Base-by-base conservation (phyloP, 2,888 invertebrate species). In the Elysia crispata region DNA sequence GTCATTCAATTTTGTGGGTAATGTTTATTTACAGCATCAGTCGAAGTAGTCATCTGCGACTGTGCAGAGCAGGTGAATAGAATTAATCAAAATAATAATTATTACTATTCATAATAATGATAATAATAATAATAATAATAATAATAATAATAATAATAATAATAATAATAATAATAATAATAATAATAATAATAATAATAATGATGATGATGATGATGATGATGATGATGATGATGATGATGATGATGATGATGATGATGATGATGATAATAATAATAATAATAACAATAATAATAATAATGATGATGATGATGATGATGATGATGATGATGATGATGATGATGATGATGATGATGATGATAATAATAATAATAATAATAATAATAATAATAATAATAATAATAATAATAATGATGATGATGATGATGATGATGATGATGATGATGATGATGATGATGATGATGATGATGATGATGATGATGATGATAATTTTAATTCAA, bases 211-310 rank as follows among this genome's bases (percentile, higher is more conserved):
- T 64, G 64, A 64, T 64, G 64, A 64, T 64, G 64, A 64, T 64
- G 64, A 64, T 64, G 64, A 64, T 64, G 64, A 64, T 64, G 64
- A 64, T 64, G 64, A 64, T 64, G 64, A 64, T 64, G 64, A 64
- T 64, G 64, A 64, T 64, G 64, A 64, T 64, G 64, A 64, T 64
- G 64, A 64, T 23, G 64, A 64, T 64, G 64, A 64, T 64, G 64
- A 64, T 23, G 64, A 64, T 23, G 64, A 64, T 23, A 25, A 64
- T 64, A 25, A 64, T 64, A 25, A 64, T 64, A 25, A 64, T 64
- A 25, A 64, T 64, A 25, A 64, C 23, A 25, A 64, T 64, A 25
- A 64, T 64, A 25, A 64, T 64, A 25, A 64, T 64, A 25, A 64
- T 23, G 64, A 64, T 64, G 64, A 64, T 64, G 54, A 13, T 64